Percentiles rank a stretch among this genome's conserved stretches.
Conservation (phyloP, 2,797 vertebrate genomes). For the Microctenopoma steveboyesi region DNA sequence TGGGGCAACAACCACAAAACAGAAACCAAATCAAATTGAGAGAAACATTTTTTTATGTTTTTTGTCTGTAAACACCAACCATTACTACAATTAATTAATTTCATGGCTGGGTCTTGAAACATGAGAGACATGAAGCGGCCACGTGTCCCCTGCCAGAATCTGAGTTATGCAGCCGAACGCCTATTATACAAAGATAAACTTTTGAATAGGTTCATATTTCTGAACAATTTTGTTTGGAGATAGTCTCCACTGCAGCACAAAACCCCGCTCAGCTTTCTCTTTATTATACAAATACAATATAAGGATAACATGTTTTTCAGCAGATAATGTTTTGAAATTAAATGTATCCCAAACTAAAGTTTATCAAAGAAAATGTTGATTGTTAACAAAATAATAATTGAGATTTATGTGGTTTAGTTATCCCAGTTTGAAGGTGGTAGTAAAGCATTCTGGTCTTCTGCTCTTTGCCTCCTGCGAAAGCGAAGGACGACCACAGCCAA, state of each 20-base stretch:
- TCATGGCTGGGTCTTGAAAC: neutral
- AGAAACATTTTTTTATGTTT: too few species aligned
- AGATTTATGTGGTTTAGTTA: constrained; percentile 8
- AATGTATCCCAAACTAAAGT: neutral
- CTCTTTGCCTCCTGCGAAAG: constrained; percentile 46
- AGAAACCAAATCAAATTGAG: neutral
- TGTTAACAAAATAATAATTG: too few species aligned
- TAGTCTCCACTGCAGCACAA: neutral
- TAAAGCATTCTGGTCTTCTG: constrained; percentile 53
- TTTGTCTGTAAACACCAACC: too few species aligned
- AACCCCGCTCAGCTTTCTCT: neutral
- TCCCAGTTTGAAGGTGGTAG: constrained; percentile 19
- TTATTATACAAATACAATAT: too few species aligned
- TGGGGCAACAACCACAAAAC: neutral
- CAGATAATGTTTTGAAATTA: neutral
- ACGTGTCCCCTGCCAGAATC: too few species aligned
- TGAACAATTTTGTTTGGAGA: too few species aligned
- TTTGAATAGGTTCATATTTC: neutral
- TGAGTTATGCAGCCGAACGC: too few species aligned
- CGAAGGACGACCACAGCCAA: constrained; percentile 39
- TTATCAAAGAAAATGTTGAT: neutral
- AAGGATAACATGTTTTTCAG: neutral
- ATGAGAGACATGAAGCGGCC: neutral
- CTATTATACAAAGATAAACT: too few species aligned
- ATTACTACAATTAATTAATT: too few species aligned